Evolutionary conservation across 2,797 vertebrate genomes (phyloP).

Genomic region (Gephyroberyx darwinii): DNA sequence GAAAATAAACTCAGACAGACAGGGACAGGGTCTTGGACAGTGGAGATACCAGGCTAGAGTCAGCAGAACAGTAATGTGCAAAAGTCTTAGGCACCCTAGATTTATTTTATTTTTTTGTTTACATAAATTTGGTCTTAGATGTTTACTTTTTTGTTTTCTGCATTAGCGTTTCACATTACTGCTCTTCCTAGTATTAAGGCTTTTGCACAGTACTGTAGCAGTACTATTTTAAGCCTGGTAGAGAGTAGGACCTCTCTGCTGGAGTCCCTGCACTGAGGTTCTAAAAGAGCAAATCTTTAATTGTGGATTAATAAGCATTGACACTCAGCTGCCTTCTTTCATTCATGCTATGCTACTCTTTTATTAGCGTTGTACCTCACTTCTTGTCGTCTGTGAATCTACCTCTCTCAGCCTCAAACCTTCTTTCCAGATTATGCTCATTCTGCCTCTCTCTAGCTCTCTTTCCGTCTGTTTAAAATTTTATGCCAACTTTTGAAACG

Average conservation of each 20-base stretch:
- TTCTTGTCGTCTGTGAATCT: constrained; percentile 2
- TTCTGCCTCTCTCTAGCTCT: not conserved
- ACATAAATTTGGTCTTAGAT: too few species aligned
- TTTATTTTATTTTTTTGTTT: too few species aligned
- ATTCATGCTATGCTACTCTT: not conserved
- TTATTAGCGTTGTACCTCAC: not conserved
- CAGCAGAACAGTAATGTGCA: too few species aligned
- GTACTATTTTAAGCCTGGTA: constrained; percentile 2
- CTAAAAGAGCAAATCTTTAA: constrained; percentile 13
- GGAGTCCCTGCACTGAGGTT: constrained; percentile 10
- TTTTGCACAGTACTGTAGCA: not conserved
- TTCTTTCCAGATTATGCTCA: not conserved
- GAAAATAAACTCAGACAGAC: not conserved
- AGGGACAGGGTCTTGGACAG: not conserved
- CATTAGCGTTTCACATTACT: too few species aligned
- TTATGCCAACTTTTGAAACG: constrained; percentile 7
- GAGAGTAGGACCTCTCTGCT: not conserved
- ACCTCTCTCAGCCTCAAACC: not conserved
- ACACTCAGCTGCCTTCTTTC: not conserved
- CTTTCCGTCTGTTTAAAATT: not conserved
- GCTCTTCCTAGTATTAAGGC: too few species aligned
- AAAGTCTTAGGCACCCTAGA: too few species aligned
- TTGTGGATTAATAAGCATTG: constrained; percentile 13
- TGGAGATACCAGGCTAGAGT: not conserved
- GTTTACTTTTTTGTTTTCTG: too few species aligned